A percentile compares a stretch with the other conserved stretches of the same genome.
Evolutionary conservation across 2,113 vertebrate genomes (phyloP).

Genomic region (Peromyscus maniculatus): DNA sequence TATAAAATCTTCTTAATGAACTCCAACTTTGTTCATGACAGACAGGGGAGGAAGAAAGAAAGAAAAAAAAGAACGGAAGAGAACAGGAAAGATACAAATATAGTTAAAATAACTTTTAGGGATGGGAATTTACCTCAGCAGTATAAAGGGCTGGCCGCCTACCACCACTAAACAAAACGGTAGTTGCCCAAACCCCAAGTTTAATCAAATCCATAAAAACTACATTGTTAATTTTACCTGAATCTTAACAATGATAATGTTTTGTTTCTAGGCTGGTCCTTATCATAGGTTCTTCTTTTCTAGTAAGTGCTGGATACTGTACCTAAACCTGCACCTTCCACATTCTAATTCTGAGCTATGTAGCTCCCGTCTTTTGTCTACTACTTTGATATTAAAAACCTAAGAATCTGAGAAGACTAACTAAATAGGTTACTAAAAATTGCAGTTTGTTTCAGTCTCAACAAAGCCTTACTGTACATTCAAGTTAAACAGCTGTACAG

Average conservation of each 20-base stretch:
- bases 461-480: not conserved
- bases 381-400: not conserved
- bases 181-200: not conserved
- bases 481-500: not conserved
- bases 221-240: not conserved
- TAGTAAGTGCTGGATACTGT: not conserved
- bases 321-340: too few species aligned
- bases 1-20: not conserved
- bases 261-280: slow-evolving; percentile 22
- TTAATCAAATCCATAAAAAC: slow-evolving; percentile 29
- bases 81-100: not conserved
- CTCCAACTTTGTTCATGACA: not conserved
- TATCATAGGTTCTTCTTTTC: not conserved
- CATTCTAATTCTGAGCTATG: not conserved
- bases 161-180: not conserved
- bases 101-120: not conserved
- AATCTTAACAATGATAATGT: not conserved
- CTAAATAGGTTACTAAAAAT: slow-evolving; percentile 18
- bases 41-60: not conserved
- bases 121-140: not conserved
- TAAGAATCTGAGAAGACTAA: not conserved
- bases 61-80: not conserved
- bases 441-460: not conserved
- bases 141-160: too few species aligned
- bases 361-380: not conserved